Conservation (phyloP, 2,888 invertebrate species). For the Galeopsomyia nigrocyanea region DNA sequence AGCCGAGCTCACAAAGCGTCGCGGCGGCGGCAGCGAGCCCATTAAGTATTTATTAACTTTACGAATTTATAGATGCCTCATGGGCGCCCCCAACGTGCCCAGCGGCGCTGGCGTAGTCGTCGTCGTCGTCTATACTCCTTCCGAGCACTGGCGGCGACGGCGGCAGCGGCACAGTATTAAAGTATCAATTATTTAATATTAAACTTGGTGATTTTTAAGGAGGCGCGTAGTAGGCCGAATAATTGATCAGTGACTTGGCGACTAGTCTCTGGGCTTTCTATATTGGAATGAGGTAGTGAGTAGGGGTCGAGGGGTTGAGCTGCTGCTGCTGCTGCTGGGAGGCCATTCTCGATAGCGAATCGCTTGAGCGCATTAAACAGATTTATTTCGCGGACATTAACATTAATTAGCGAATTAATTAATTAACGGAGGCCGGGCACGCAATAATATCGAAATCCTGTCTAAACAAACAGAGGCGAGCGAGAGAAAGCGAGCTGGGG, state of each 20-base stretch:
- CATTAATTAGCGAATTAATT: constrained; percentile 47
- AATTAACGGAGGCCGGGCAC: constrained; percentile 14
- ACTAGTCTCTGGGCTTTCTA: neutral
- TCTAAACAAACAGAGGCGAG: constrained; percentile 63
- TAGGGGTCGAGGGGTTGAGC: too few species aligned
- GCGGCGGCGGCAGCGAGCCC: constrained; percentile 57
- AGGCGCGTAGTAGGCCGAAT: constrained; percentile 60
- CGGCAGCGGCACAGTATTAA: constrained; percentile 70
- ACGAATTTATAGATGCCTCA: constrained; percentile 68
- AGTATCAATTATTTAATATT: constrained; percentile 74
- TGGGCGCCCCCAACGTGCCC: constrained; percentile 57
- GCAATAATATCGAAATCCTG: constrained; percentile 64
- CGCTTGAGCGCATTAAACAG: constrained; percentile 18
- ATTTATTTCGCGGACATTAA: constrained; percentile 37
- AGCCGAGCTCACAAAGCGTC: constrained; percentile 64
- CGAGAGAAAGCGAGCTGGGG: too few species aligned
- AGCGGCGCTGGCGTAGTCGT: constrained; percentile 36
- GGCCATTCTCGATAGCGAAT: neutral
- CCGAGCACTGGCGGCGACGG: constrained; percentile 33
- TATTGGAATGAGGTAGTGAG: too few species aligned
- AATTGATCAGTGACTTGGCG: too few species aligned
- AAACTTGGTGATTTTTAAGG: constrained; percentile 73
- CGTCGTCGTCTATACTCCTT: constrained; percentile 31
- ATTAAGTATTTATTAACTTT: constrained; percentile 69
- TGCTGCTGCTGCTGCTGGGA: too few species aligned